Percentiles rank a stretch among this genome's conserved stretches.
These are phyloP conservation scores for Clarias gariepinus DNA, from an alignment of 2,113 vertebrate genomes.

Conservation along the genomic window DNA sequence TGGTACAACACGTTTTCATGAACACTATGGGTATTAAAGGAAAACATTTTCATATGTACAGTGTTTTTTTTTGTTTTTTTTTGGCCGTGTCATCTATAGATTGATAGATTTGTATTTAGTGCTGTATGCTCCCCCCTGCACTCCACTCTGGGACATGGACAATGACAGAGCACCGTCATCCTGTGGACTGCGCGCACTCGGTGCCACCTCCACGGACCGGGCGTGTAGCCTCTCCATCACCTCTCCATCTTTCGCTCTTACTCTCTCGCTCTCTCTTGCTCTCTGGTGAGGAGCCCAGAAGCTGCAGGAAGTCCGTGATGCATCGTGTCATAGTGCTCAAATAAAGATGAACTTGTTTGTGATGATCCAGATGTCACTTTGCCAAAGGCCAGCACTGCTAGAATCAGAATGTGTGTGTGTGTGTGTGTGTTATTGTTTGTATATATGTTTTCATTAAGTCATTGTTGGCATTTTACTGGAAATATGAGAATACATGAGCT, in stretches of 20 bases:
- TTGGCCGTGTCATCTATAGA: neutral
- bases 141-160: constrained; percentile 3
- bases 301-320: constrained; percentile 20
- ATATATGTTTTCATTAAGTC: constrained; percentile 7
- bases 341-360: constrained; percentile 40
- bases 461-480: neutral
- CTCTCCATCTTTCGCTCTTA: neutral
- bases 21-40: neutral
- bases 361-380: constrained; percentile 39
- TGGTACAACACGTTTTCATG: neutral
- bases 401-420: constrained; percentile 9
- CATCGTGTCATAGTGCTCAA: constrained; percentile 13
- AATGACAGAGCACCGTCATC: constrained; percentile 19
- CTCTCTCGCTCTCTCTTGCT: neutral
- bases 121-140: neutral
- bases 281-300: neutral
- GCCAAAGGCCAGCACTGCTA: constrained; percentile 39
- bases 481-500: constrained; percentile 4
- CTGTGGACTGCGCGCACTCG: neutral
- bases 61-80: neutral
- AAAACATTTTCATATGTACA: neutral
- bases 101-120: neutral
- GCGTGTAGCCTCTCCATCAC: constrained; percentile 8
- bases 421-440: neutral
- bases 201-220: neutral